Conservation (phyloP, 2,797 vertebrate genomes). For the Rhodeus uyekii region DNA sequence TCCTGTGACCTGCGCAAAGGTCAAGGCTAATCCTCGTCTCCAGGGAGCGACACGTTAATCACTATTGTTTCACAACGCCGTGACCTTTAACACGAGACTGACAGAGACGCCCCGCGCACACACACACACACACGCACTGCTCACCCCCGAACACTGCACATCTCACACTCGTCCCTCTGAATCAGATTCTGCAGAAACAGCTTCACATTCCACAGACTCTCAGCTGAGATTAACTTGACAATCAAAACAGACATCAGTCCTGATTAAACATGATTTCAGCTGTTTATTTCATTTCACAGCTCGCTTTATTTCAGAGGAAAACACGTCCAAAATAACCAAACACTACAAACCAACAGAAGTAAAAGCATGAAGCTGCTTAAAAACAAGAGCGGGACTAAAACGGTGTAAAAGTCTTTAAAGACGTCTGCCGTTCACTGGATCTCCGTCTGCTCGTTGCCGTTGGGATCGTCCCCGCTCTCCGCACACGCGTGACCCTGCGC, state of each 20-base stretch:
- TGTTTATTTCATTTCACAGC: neutral
- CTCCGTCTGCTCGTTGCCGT: neutral
- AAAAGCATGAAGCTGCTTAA: neutral
- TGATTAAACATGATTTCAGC: neutral
- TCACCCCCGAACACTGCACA: too few relatives aligned
- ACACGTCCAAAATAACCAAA: neutral
- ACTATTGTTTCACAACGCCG: constrained; percentile 3
- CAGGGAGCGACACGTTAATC: neutral
- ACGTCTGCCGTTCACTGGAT: neutral
- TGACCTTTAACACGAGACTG: constrained; percentile 22
- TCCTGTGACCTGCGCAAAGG: constrained; percentile 1
- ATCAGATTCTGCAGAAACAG: too few relatives aligned
- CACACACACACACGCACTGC: neutral
- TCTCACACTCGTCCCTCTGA: too few relatives aligned
- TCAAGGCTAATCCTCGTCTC: constrained; percentile 29
- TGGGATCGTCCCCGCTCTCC: neutral
- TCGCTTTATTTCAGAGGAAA: neutral
- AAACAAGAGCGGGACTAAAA: neutral
- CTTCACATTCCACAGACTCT: neutral
- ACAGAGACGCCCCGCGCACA: neutral
- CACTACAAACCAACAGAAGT: neutral
- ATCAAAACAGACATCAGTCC: neutral
- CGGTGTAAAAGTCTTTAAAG: neutral
- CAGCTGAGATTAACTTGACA: neutral
- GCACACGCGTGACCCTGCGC: too few relatives aligned